Evolutionary conservation across 2,797 vertebrate genomes (phyloP).

Genomic region (Chromis chromis): DNA sequence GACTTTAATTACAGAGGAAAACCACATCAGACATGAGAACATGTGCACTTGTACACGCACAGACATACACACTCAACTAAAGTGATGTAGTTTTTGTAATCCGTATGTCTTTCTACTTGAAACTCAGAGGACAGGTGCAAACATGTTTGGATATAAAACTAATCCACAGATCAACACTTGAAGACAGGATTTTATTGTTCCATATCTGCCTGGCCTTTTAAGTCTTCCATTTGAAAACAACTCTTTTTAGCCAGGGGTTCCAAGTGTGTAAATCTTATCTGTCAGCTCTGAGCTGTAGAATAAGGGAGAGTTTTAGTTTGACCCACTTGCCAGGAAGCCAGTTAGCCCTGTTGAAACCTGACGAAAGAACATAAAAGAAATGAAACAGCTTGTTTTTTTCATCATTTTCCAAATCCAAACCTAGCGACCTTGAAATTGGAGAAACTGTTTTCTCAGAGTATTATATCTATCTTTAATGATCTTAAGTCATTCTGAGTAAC

Average conservation of each 20-base stretch:
- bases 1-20: conserved; percentile 75
- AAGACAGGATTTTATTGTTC: conserved; percentile 57
- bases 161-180: conserved; percentile 63
- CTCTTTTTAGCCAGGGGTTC: conserved; percentile 54
- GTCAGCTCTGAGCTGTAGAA: conserved; percentile 45
- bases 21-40: conserved; percentile 78
- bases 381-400: background rate
- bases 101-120: conserved; percentile 56
- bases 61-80: conserved; percentile 52
- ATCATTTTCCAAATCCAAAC: conserved; percentile 8
- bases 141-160: conserved; percentile 72
- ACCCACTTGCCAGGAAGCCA: conserved; percentile 24
- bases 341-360: conserved; percentile 46
- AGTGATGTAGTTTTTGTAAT: conserved; percentile 64
- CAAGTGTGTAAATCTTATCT: conserved; percentile 56
- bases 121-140: conserved; percentile 68
- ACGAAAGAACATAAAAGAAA: conserved; percentile 32
- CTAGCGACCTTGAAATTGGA: background rate
- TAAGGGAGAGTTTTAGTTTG: conserved; percentile 43
- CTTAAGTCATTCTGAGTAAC: background rate
- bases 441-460: background rate
- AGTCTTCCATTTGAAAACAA: conserved; percentile 62
- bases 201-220: conserved; percentile 56
- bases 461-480: conserved; percentile 2
- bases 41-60: conserved; percentile 39